These are phyloP conservation scores for Adoxophyes honmai DNA, from an alignment of 1,140 invertebrate genomes.

Conservation along the genomic window DNA sequence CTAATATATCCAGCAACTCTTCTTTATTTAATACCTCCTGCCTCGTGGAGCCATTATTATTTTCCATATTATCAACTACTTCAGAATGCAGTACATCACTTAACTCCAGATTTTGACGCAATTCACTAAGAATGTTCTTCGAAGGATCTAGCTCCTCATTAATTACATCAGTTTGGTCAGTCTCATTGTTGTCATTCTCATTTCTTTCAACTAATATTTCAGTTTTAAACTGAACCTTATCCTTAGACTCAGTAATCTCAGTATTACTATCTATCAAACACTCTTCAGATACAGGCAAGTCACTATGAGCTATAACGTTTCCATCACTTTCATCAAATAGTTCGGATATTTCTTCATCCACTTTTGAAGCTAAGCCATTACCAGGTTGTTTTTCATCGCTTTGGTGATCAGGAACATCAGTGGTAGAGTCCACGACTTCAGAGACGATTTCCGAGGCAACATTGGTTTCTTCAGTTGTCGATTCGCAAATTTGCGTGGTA, in stretches of 20 bases:
- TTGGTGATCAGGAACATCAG: conserved; percentile 17
- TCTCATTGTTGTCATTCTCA: conserved; percentile 35
- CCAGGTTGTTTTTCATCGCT: conserved; percentile 15
- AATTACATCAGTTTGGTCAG: not conserved
- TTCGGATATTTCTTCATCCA: conserved; percentile 7
- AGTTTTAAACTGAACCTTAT: conserved; percentile 54
- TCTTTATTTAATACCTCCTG: conserved; percentile 71
- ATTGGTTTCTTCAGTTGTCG: not conserved
- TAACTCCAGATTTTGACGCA: conserved; percentile 58
- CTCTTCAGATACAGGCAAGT: not conserved
- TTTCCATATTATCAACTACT: conserved; percentile 49
- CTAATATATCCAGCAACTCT: conserved; percentile 62
- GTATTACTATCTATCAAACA: conserved; percentile 27
- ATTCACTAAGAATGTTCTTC: conserved; percentile 53
- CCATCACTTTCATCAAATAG: not conserved
- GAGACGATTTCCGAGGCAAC: conserved; percentile 1
- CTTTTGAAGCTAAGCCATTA: not conserved
- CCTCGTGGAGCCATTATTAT: conserved; percentile 49
- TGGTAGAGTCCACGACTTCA: conserved; percentile 18
- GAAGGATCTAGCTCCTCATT: conserved; percentile 28
- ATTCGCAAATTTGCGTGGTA: not conserved
- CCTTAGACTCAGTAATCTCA: conserved; percentile 35
- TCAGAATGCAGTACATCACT: conserved; percentile 57
- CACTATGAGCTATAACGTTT: not conserved
- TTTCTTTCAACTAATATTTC: conserved; percentile 60